phyloP scores from a whole-genome alignment of 2,113 vertebrate species.

The Bagarius yarrelli region DNA sequence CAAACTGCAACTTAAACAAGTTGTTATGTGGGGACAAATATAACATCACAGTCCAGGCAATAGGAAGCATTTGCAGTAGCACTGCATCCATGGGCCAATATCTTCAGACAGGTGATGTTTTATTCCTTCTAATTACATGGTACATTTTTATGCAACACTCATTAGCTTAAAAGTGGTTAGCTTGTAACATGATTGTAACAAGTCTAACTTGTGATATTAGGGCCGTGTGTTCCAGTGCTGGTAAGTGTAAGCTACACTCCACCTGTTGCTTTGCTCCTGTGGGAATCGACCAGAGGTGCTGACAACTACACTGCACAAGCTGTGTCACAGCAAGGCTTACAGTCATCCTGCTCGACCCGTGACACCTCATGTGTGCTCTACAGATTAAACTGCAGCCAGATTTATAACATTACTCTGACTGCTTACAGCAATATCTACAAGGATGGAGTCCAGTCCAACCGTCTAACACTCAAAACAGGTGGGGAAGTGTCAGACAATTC shows the following conservation, averaged over 20 bases:
- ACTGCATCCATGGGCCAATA: conserved; percentile 46
- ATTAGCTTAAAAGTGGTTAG: not conserved
- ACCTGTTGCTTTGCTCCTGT: conserved; percentile 61
- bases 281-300: conserved; percentile 64
- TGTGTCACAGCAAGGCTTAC: conserved; percentile 60
- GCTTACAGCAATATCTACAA: conserved; percentile 63
- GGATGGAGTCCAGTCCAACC: conserved; percentile 49
- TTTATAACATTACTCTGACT: conserved; percentile 64
- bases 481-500: not conserved
- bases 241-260: conserved; percentile 57
- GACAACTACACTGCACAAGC: conserved; percentile 59
- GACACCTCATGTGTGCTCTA: conserved; percentile 65
- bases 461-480: conserved; percentile 65
- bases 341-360: conserved; percentile 56
- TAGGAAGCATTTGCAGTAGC: conserved; percentile 64
- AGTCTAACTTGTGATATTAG: conserved; percentile 48
- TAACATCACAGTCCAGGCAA: conserved; percentile 59
- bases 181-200: not conserved
- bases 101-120: conserved; percentile 66
- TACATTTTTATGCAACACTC: not conserved
- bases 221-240: conserved; percentile 63
- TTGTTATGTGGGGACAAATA: conserved; percentile 68
- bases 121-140: not conserved
- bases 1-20: conserved; percentile 59
- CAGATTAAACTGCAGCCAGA: conserved; percentile 64